These are phyloP conservation scores for Rhabdomys pumilio DNA, from an alignment of 2,797 vertebrate species.

Conservation along the genomic window DNA sequence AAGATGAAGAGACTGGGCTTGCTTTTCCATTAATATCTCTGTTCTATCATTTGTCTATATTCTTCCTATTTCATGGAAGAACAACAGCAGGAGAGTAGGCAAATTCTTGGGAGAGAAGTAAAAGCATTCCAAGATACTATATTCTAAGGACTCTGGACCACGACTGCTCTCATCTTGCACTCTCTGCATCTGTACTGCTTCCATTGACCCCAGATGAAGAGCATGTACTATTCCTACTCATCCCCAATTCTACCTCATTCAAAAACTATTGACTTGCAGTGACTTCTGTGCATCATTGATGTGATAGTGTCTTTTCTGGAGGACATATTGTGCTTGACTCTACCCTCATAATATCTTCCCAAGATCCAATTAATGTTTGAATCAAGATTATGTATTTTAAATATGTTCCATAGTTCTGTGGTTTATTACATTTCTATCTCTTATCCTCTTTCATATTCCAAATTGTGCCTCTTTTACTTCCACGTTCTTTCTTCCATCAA, in stretches of 20 bases:
- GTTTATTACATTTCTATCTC: too few relatives aligned
- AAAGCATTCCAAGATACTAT: neutral
- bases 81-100: too few relatives aligned
- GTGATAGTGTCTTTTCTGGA: neutral
- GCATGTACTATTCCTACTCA: too few relatives aligned
- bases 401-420: neutral
- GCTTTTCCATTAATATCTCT: neutral
- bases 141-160: neutral
- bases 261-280: slow-evolving; percentile 17
- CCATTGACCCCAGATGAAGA: neutral
- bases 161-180: too few relatives aligned
- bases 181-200: neutral
- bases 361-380: neutral
- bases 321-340: neutral
- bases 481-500: neutral
- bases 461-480: neutral
- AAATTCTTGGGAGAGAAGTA: neutral
- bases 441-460: too few relatives aligned
- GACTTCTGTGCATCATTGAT: neutral
- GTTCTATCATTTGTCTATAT: neutral
- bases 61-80: neutral
- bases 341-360: neutral
- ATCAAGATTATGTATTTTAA: neutral
- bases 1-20: neutral
- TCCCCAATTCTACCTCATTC: neutral